Base-by-base conservation (phyloP, 2,113 vertebrate genomes). In the Mustela lutreola region DNA sequence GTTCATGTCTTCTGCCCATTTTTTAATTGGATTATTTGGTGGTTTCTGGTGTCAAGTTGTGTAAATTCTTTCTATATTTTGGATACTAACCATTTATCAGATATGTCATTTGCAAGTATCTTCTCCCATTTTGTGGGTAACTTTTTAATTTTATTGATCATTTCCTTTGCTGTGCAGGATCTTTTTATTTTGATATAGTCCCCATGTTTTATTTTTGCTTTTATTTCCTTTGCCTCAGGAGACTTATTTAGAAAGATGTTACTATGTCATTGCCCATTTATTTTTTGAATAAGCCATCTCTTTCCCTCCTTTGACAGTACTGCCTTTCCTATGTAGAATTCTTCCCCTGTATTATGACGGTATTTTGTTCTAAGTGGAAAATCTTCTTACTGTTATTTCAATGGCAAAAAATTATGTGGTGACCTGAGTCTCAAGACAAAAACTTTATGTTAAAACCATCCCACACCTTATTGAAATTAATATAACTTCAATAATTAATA, bases 401-500 rank as follows among this genome's bases (percentile, higher is more conserved):
- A 8, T 73, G 42, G 39, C 24, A 82, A 93, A 96, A 92, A 53
- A 18, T 26, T 48, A 2, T 86, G 26, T 56, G 28, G 31, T 22
- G 82, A 89, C 18, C 14, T 73, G 26, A 86, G 8, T 78, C 53
- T 87, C 33, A 73, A 75, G 78, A 65, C 15, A 39, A 94, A 95
- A 62, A 48, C 14, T 67, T 78, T 94, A 53, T 79, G 33, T 28
- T 83, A 84, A 95, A 91, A 95, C 22, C 60, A 67, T n/a, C 18
- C 26, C 11, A 71, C 1, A 39, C 16, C n/a, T 21, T 48, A 73
- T 60, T 97, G 58, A 91, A 92, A 95, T 90, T 11, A 62, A 91
- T 79, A 28, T 24, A 92, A 80, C 26, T 83, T 92, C 31, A 89
- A 36, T 75, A 92, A 89, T 92, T 84, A 86, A 50, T 65, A 65